A percentile compares a stretch with the other conserved stretches of the same genome.
These are phyloP conservation scores for Meandrusa payeni DNA, from an alignment of 2,888 invertebrate species.

Conservation along the genomic window DNA sequence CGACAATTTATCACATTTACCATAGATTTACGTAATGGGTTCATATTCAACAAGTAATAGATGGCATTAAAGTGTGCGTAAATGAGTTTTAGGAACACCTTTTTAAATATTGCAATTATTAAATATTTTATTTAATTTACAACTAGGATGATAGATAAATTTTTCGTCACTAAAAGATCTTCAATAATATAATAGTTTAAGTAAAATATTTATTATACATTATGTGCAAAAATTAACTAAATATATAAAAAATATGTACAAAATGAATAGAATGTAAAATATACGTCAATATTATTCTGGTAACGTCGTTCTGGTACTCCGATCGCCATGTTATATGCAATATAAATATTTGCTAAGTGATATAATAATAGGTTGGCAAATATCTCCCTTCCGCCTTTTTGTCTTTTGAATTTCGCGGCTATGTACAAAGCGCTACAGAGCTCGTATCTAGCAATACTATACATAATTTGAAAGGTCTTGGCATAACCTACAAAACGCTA, in stretches of 20 bases:
- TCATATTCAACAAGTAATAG: not conserved
- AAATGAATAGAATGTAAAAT: constrained; percentile 22
- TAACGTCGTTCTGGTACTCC: constrained; percentile 49
- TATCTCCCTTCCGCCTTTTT: too few relatives aligned
- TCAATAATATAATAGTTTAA: constrained; percentile 8
- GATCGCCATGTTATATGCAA: constrained; percentile 37
- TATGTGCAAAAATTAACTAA: constrained; percentile 16
- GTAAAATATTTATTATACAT: constrained; percentile 18
- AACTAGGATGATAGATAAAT: not conserved
- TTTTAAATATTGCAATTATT: not conserved
- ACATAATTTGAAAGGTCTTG: too few relatives aligned
- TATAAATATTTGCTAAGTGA: too few relatives aligned
- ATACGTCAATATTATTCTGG: constrained; percentile 28
- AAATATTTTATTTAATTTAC: not conserved
- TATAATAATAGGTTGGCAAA: too few relatives aligned
- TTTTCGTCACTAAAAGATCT: constrained; percentile 8
- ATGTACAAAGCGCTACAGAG: too few relatives aligned
- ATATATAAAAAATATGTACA: constrained; percentile 22
- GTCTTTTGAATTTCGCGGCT: too few relatives aligned
- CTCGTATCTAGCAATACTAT: too few relatives aligned
- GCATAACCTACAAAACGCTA: too few relatives aligned
- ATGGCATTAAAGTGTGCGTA: not conserved
- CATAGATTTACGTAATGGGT: constrained; percentile 2
- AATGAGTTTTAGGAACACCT: constrained; percentile 14
- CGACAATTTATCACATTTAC: constrained; percentile 14